Conservation (phyloP, 2,113 vertebrate species). For the Vimba vimba region DNA sequence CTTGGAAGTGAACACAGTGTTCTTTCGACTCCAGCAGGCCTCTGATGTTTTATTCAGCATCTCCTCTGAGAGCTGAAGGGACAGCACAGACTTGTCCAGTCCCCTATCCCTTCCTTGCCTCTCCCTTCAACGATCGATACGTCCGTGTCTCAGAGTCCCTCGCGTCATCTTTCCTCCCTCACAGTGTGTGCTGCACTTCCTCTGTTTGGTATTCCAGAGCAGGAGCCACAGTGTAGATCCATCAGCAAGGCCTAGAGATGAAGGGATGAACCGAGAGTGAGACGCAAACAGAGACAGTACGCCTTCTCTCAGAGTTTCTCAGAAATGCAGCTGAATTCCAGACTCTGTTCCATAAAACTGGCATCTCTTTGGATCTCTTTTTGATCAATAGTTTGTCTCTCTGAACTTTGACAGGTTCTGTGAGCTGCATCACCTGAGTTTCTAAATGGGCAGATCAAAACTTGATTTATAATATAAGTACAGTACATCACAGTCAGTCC, state of each 20-base stretch:
- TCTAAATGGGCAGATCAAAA: neutral
- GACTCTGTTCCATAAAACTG: neutral
- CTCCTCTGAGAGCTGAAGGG: slow-evolving; percentile 63
- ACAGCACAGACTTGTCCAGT: slow-evolving; percentile 61
- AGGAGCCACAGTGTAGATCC: slow-evolving; percentile 73
- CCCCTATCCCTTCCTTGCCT: slow-evolving; percentile 36
- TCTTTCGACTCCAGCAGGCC: slow-evolving; percentile 55
- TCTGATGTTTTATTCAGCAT: slow-evolving; percentile 72
- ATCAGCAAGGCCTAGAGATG: slow-evolving; percentile 69
- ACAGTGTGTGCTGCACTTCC: slow-evolving; percentile 64
- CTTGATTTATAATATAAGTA: neutral
- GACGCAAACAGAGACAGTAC: neutral
- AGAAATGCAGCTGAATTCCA: neutral
- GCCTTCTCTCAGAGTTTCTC: slow-evolving; percentile 3
- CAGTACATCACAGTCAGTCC: slow-evolving; percentile 19
- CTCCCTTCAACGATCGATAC: slow-evolving; percentile 69
- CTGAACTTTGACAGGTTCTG: slow-evolving; percentile 4
- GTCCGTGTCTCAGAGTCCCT: slow-evolving; percentile 72
- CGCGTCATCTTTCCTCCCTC: slow-evolving; percentile 77
- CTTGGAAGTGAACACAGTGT: slow-evolving; percentile 61
- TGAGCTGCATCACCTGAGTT: neutral
- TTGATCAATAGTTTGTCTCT: slow-evolving; percentile 8
- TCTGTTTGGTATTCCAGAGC: slow-evolving; percentile 78
- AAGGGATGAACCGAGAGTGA: slow-evolving; percentile 61
- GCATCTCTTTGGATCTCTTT: neutral